Conservation (phyloP, 2,888 invertebrate species). For the Alsophila aescularia region DNA sequence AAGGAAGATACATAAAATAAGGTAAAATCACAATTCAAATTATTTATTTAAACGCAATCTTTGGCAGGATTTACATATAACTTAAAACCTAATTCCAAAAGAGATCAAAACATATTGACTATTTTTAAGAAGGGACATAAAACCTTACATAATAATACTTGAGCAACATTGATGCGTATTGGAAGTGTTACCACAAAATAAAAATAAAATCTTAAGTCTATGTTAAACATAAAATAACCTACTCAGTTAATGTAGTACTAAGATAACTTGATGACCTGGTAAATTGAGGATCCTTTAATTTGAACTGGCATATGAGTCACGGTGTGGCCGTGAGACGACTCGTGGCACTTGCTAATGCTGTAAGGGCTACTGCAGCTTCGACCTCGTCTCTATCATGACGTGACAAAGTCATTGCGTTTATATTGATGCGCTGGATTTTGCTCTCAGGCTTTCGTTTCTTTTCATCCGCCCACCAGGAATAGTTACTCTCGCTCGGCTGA, state of each 20-base stretch:
- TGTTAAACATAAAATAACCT: slow-evolving; percentile 32
- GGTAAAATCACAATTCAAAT: slow-evolving; percentile 30
- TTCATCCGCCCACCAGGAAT: slow-evolving; percentile 86
- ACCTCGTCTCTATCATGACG: slow-evolving; percentile 88
- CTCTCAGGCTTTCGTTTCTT: slow-evolving; percentile 62
- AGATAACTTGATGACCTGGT: no score
- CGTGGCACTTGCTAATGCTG: slow-evolving; percentile 85
- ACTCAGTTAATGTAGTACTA: not conserved
- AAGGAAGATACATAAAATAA: slow-evolving; percentile 27
- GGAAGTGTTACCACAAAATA: slow-evolving; percentile 27
- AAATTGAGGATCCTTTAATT: no score
- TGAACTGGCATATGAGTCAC: no score
- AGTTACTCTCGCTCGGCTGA: slow-evolving; percentile 88
- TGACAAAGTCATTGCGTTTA: slow-evolving; percentile 53
- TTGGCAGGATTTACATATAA: slow-evolving; percentile 65
- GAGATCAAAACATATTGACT: slow-evolving; percentile 69
- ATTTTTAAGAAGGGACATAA: slow-evolving; percentile 46
- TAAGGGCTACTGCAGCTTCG: slow-evolving; percentile 90
- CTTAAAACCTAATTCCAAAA: slow-evolving; percentile 58
- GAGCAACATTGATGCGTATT: slow-evolving; percentile 53
- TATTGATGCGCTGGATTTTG: slow-evolving; percentile 53
- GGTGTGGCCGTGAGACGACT: slow-evolving; percentile 58
- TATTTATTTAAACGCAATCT: slow-evolving; percentile 62
- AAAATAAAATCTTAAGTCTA: slow-evolving; percentile 28
- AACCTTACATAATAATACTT: slow-evolving; percentile 60